Evolutionary conservation across 2,797 vertebrate genomes (phyloP).

Genomic region (Urocyon cinereoargenteus): DNA sequence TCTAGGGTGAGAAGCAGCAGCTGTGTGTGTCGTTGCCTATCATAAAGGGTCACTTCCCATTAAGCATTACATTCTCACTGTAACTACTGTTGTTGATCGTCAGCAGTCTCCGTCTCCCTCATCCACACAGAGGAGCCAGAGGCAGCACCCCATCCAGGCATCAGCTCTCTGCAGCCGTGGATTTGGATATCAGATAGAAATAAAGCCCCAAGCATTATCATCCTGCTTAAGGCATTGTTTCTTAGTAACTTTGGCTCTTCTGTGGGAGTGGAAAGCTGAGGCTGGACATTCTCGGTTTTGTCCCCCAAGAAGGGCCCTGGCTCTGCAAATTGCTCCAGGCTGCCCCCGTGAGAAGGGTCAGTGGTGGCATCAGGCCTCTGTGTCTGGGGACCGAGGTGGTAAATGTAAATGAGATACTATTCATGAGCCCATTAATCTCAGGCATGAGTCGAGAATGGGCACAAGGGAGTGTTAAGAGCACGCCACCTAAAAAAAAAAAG

Average conservation of each 20-base stretch:
- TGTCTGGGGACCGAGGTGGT: neutral
- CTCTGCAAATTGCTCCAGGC: neutral
- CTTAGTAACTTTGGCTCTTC: neutral
- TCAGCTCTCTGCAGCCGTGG: neutral
- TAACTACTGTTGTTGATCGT: neutral
- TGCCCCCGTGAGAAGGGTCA: neutral
- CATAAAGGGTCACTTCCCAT: neutral
- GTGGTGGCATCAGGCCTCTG: neutral
- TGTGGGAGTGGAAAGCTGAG: neutral
- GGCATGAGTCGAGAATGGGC: neutral
- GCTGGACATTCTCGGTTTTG: neutral
- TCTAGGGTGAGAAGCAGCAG: neutral
- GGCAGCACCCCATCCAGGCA: neutral
- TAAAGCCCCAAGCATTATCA: neutral
- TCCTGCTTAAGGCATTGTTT: neutral
- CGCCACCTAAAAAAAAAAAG: neutral
- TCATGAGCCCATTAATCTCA: neutral
- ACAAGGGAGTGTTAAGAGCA: neutral
- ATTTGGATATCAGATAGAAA: slow-evolving; percentile 17
- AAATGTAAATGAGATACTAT: neutral
- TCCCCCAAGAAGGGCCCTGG: neutral
- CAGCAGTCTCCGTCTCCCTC: neutral
- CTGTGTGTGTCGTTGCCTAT: neutral
- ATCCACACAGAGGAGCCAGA: neutral
- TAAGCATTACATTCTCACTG: neutral